Evolutionary conservation across 2,113 vertebrate genomes (phyloP).

Genomic region (Tamias sibiricus): DNA sequence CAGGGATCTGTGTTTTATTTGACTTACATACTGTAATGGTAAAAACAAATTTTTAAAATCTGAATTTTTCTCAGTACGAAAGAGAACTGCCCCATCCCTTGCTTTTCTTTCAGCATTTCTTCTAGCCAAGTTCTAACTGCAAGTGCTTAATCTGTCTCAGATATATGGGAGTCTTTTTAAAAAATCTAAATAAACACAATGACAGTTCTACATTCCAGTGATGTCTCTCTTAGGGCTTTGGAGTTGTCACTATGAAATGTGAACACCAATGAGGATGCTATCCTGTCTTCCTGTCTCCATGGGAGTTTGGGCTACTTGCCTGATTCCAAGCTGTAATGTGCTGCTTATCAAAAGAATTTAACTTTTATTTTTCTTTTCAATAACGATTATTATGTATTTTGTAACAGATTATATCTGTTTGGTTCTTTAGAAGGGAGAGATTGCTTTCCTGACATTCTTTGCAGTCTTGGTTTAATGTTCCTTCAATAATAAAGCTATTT

Average conservation of each 20-base stretch:
- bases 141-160: not conserved
- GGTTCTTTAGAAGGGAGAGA: not conserved
- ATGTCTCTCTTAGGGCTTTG: not conserved
- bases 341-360: not conserved
- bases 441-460: not conserved
- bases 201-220: not conserved
- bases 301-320: not conserved
- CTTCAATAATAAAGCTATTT: constrained; percentile 17
- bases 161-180: not conserved
- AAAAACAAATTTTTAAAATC: not conserved
- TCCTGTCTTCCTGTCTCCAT: not conserved
- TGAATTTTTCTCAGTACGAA: not conserved
- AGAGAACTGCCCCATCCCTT: not conserved
- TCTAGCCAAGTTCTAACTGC: not conserved
- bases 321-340: not conserved
- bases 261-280: not conserved
- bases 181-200: not conserved
- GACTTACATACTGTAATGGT: not conserved
- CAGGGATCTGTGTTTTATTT: not conserved
- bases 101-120: not conserved
- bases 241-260: not conserved
- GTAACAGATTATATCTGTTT: not conserved
- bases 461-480: not conserved
- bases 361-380: not conserved
- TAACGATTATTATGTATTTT: not conserved